These are phyloP conservation scores for Trogon melanurus DNA, from an alignment of 2,113 vertebrate genomes.

Conservation along the genomic window DNA sequence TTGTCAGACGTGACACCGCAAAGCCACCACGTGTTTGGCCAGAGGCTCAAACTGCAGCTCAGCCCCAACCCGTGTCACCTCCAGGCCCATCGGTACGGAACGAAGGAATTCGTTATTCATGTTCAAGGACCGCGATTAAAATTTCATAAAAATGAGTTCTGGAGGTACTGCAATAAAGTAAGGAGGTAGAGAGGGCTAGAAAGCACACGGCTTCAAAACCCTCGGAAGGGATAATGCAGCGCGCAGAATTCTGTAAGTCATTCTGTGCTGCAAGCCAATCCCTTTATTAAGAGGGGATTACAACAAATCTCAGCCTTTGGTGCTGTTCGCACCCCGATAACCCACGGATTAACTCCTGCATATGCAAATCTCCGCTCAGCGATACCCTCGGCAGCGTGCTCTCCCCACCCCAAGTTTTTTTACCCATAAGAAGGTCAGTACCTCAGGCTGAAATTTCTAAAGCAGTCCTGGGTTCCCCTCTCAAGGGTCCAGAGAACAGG, in stretches of 20 bases:
- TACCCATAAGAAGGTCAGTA: neutral
- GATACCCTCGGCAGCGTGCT: neutral
- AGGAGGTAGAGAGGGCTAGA: neutral
- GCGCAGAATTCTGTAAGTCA: neutral
- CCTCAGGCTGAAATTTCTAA: neutral
- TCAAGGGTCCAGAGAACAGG: neutral
- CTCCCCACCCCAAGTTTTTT: neutral
- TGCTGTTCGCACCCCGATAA: neutral
- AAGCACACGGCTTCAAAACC: neutral
- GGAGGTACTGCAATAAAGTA: neutral
- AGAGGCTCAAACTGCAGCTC: neutral
- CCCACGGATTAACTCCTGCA: neutral
- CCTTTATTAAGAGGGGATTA: conserved; percentile 41
- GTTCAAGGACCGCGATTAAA: neutral
- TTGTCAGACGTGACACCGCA: neutral
- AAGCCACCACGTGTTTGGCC: neutral
- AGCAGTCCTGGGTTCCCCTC: neutral
- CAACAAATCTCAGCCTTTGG: neutral
- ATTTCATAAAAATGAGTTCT: neutral
- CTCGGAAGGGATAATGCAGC: neutral
- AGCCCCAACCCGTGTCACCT: neutral
- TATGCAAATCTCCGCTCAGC: neutral
- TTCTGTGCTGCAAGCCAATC: conserved; percentile 4
- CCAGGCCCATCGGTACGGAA: neutral
- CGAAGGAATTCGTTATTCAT: neutral